Evolutionary conservation across 2,113 vertebrate genomes (phyloP).

Genomic region (Chitala chitala): DNA sequence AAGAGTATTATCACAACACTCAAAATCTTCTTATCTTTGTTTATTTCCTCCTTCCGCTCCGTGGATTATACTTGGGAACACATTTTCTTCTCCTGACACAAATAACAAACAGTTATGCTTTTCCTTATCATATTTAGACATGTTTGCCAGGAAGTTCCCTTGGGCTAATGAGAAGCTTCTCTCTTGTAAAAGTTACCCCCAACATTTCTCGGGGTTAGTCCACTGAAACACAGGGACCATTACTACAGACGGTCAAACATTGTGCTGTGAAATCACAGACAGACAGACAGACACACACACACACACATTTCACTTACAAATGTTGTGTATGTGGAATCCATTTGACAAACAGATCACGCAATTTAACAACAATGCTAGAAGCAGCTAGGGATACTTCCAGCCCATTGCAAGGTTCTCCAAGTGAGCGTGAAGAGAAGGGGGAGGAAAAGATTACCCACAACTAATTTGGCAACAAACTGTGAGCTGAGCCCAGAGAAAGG

Average conservation of each 20-base stretch:
- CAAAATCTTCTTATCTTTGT: not conserved
- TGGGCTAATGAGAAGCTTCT: not conserved
- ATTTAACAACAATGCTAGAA: not conserved
- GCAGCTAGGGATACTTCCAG: not conserved
- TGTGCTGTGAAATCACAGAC: no score
- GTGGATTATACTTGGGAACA: not conserved
- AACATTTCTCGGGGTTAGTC: no score
- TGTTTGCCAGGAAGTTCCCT: not conserved
- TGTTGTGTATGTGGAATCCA: not conserved
- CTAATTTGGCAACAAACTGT: not conserved
- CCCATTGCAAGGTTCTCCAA: not conserved
- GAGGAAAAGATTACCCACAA: not conserved
- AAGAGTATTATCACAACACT: not conserved
- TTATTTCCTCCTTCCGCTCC: not conserved
- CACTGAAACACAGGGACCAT: no score
- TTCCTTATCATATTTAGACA: not conserved
- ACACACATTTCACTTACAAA: not conserved
- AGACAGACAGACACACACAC: not conserved
- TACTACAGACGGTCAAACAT: no score
- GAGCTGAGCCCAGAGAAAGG: not conserved
- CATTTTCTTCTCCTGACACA: not conserved
- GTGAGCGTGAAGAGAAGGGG: not conserved
- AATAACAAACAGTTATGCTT: not conserved
- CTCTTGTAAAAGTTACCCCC: no score
- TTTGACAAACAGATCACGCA: not conserved